Conservation (phyloP, 2,113 vertebrate species). For the Thinocorus orbignyianus region DNA sequence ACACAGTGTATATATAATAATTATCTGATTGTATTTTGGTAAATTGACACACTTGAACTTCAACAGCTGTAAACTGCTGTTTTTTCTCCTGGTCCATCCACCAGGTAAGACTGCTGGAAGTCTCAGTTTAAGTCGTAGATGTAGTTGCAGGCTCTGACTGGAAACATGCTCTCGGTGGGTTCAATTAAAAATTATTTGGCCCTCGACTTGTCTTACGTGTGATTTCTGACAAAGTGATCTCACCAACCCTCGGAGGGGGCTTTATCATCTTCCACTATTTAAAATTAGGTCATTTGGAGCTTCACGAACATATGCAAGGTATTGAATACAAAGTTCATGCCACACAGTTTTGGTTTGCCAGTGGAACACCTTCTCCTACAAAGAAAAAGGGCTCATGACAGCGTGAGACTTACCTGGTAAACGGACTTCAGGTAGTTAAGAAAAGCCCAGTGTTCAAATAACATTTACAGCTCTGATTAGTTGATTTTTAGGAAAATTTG, state of each 20-base stretch:
- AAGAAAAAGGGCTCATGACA: not conserved
- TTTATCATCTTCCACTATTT: not conserved
- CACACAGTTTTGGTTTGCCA: not conserved
- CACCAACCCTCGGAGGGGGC: not conserved
- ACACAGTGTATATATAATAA: fast-evolving
- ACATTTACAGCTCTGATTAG: not conserved
- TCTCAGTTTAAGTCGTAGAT: not conserved
- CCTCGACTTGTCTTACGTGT: not conserved
- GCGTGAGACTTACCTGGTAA: not conserved
- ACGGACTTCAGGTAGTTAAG: not conserved
- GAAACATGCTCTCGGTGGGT: not conserved
- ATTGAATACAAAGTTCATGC: not conserved
- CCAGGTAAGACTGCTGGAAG: not conserved
- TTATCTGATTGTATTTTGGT: not conserved
- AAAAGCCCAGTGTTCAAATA: not conserved
- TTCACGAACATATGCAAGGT: not conserved
- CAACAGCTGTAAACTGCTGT: not conserved
- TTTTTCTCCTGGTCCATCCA: not conserved
- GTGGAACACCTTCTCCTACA: not conserved
- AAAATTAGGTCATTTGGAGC: slow-evolving; percentile 10
- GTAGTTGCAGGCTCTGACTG: not conserved
- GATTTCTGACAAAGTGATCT: not conserved
- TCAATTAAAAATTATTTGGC: not conserved
- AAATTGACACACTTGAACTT: not conserved
- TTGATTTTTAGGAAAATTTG: not conserved